phyloP scores from a whole-genome alignment of 2,113 vertebrate genomes.

The Poeciliopsis prolifica region DNA sequence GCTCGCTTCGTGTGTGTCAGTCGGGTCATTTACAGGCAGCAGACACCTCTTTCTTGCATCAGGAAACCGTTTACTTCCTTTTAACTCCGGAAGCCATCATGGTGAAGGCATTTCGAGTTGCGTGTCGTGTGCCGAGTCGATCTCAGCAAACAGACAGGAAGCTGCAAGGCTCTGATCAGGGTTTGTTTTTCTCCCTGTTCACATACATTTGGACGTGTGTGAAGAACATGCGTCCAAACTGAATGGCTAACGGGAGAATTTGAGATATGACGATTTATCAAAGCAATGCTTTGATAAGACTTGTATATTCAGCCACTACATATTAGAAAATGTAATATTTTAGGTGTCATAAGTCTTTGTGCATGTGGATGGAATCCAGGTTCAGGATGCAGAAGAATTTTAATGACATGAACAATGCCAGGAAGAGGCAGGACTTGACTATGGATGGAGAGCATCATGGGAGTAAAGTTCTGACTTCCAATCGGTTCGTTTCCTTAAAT shows the following conservation, averaged over 20 bases:
- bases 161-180: background rate
- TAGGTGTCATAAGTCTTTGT: background rate
- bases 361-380: background rate
- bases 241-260: background rate
- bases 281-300: background rate
- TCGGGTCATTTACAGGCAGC: background rate
- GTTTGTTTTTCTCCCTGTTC: background rate
- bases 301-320: no score
- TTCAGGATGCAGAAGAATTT: background rate
- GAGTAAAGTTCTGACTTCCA: background rate
- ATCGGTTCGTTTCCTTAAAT: no score
- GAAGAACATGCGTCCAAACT: conserved; percentile 6
- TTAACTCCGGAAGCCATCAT: conserved; percentile 44
- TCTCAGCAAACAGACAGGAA: conserved; percentile 8
- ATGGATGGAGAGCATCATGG: background rate
- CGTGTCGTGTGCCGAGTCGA: conserved; percentile 29
- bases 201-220: background rate
- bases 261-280: background rate
- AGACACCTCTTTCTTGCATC: conserved; percentile 28
- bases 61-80: background rate
- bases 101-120: conserved; percentile 25
- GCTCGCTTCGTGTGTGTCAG: background rate
- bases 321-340: background rate
- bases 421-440: background rate
- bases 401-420: background rate